Evolutionary conservation across 2,797 vertebrate genomes (phyloP), one percentile per base, ranked within the genome.

Genomic region (Gastrophryne carolinensis): DNA sequence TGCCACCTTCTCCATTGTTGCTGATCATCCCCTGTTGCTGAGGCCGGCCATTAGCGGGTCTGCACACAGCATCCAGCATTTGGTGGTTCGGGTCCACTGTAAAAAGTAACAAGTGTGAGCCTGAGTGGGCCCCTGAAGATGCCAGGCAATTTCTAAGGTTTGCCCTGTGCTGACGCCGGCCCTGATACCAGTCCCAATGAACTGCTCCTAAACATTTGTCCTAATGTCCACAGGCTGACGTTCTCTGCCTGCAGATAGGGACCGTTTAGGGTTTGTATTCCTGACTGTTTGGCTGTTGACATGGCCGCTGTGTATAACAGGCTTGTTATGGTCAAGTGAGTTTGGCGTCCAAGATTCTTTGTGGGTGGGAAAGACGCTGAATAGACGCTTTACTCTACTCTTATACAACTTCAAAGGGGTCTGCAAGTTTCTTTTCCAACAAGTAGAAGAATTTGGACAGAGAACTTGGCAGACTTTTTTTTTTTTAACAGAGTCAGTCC

Each of bases 391-490:
- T 71, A 49, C 58, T 50, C n/a, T 77, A 54, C 58, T 50, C 37
- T 57, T 26, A 71, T 21, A 17, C 27, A 60, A 64, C 57, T 56
- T 76, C 57, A 70, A 76, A 75, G 35, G 57, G 13, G 3, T 11
- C 65, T 54, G 23, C 7, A 24, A 21, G 47, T 39, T 53, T 61
- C 47, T 47, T 24, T 76, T 70, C 49, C 74, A 76, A 47, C 19
- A 24, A 35, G 57, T 4, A 57, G 73, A 71, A 56, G 67, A 49
- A 70, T 56, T 12, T 63, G 66, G 30, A 56, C 54, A 52, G 27
- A 70, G 21, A 58, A 76, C 63, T 64, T 77, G 74, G 74, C 74
- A 77, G 56, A 44, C 74, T 57, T 21, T 29, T 54, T 57, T 21
- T 29, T 54, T 9, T 5, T 64, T 35, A 71, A 57, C 66, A 0